A percentile compares a stretch with the other conserved stretches of the same genome.
These are phyloP conservation scores for Drosophila suboccidentalis DNA, from an alignment of 2,888 invertebrate genomes.

Conservation along the genomic window DNA sequence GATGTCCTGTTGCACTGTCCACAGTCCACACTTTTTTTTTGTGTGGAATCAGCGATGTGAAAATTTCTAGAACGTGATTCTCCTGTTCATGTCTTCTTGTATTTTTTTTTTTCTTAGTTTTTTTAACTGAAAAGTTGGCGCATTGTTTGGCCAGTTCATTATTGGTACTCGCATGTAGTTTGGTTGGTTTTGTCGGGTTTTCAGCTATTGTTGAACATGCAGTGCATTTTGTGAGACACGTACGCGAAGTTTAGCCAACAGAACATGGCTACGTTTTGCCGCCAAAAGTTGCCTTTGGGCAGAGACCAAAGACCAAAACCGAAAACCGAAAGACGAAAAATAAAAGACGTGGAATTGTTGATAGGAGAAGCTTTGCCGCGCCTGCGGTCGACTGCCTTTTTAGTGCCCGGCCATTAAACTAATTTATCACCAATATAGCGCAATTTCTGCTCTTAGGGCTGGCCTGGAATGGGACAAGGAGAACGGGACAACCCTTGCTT, in stretches of 20 bases:
- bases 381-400: constrained; percentile 67
- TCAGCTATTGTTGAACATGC: constrained; percentile 40
- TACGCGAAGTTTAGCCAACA: constrained; percentile 30
- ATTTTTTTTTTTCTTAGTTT: constrained; percentile 22
- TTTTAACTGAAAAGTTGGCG: constrained; percentile 53
- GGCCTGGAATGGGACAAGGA: constrained; percentile 35
- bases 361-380: constrained; percentile 60
- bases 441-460: constrained; percentile 41
- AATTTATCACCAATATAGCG: constrained; percentile 81
- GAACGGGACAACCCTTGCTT: constrained; percentile 56
- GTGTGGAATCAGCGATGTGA: constrained; percentile 73
- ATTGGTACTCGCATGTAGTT: constrained; percentile 52
- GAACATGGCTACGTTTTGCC: constrained; percentile 52
- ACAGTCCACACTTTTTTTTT: constrained; percentile 38
- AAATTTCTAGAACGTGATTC: constrained; percentile 70
- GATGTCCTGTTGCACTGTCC: constrained; percentile 39
- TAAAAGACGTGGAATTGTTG: neutral
- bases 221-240: constrained; percentile 64
- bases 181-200: constrained; percentile 37
- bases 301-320: neutral
- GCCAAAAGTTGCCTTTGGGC: constrained; percentile 61
- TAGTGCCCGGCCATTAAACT: constrained; percentile 69
- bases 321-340: neutral
- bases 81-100: constrained; percentile 35
- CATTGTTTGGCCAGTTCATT: constrained; percentile 78